Base-by-base conservation (phyloP, 2,113 vertebrate genomes). In the Hiodon alosoides region DNA sequence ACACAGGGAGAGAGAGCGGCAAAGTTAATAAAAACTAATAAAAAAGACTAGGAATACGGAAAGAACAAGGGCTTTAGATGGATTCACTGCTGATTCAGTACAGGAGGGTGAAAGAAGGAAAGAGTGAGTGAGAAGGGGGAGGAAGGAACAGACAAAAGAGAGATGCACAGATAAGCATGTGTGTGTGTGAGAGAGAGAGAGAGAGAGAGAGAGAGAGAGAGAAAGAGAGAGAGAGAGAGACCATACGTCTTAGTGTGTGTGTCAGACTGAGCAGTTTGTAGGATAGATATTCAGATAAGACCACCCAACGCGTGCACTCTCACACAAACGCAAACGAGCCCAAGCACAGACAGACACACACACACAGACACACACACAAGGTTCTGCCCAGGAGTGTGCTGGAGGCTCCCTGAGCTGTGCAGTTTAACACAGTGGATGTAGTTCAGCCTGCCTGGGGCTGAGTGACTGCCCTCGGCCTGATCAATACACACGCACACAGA, bases 1-100 rank as follows among this genome's bases (percentile, higher is more conserved):
- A 91, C 88, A 89, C 84, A 85, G 89, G 84, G 82, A 84, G 78
- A 81, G 81, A 81, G 88, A 85, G 31, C 31, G 83, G 84, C 80
- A 88, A 89, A 90, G 91, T 92, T 92, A 91, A 92, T 92, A 92
- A 92, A 92, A 92, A 89, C 88, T 90, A 88, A 92, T 91, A 91
- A 91, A 90, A 90, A 87, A 86, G 85, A 87, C 81, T 83, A 83
- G 82, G 84, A 90, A 88, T 87, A 86, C 83, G 82, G 83, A 85
- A 86, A 86, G 89, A 90, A 90, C 86, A 86, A 78, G 79, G 84
- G 88, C 85, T 91, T 91, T 89, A 87, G 90, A 86, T 81, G 89
- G 90, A 90, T 90, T 85, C 86, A 83, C 83, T 84, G 83, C 82
- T 86, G 84, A 81, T 85, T 77, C 61, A 77, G 57, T 69, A 78